A percentile compares a stretch with the other conserved stretches of the same genome.
Evolutionary conservation across 1,140 invertebrate genomes (phyloP).

Genomic region (Leptopilina clavipes): DNA sequence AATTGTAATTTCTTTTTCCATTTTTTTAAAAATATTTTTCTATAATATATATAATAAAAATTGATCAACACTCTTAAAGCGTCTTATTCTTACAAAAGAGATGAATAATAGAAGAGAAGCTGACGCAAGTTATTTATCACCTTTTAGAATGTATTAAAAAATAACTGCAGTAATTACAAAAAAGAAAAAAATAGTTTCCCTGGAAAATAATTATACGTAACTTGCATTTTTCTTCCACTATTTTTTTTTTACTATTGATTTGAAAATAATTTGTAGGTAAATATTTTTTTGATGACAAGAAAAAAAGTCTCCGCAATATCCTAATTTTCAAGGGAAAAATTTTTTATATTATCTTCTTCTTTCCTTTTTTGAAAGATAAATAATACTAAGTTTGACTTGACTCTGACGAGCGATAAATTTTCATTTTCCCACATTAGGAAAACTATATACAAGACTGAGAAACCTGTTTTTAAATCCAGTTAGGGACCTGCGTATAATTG

Average conservation of each 20-base stretch:
- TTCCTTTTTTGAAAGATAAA: neutral
- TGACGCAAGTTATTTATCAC: slow-evolving; percentile 30
- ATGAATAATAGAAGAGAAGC: slow-evolving; percentile 28
- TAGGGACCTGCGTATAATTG: neutral
- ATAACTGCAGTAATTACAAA: neutral
- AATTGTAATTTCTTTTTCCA: too few relatives aligned
- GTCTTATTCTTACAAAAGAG: slow-evolving; percentile 9
- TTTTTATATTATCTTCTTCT: neutral
- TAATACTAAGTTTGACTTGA: neutral
- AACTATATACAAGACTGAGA: neutral
- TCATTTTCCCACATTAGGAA: slow-evolving; percentile 20
- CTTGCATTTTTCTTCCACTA: neutral
- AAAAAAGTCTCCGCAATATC: too few relatives aligned
- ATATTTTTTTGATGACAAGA: too few relatives aligned
- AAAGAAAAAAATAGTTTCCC: slow-evolving; percentile 19
- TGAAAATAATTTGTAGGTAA: too few relatives aligned
- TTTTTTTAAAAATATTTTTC: too few relatives aligned
- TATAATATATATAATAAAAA: too few relatives aligned
- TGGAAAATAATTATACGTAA: neutral
- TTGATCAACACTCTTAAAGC: neutral
- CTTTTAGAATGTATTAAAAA: neutral
- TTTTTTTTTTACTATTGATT: neutral
- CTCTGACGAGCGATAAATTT: slow-evolving; percentile 16
- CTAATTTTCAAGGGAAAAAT: too few relatives aligned
- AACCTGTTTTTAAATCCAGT: slow-evolving; percentile 22